Percentiles rank a stretch among this genome's conserved stretches.
Conservation (phyloP, 2,888 invertebrate species). For the Drosophila neonasuta region DNA sequence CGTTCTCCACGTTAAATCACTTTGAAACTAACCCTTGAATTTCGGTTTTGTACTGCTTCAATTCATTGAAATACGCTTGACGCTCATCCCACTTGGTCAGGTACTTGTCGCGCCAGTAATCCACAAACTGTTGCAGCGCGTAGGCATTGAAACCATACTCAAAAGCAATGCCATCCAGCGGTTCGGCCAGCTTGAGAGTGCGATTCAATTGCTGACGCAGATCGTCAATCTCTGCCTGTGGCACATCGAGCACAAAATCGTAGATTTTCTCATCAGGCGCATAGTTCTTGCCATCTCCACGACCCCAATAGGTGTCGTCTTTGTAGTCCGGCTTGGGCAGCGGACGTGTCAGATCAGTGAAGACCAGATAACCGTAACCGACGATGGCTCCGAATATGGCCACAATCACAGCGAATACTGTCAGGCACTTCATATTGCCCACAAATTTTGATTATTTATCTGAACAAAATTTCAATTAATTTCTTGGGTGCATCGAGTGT, state of each 20-base stretch:
- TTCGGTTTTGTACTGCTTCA: conserved; percentile 89
- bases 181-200: conserved; percentile 83
- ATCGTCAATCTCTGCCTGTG: conserved; percentile 83
- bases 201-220: conserved; percentile 85
- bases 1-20: background rate
- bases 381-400: conserved; percentile 58
- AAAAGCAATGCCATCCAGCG: conserved; percentile 87
- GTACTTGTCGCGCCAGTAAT: conserved; percentile 91
- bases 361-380: conserved; percentile 68
- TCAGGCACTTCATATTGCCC: conserved; percentile 64
- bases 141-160: conserved; percentile 91
- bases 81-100: conserved; percentile 86
- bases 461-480: conserved; percentile 37
- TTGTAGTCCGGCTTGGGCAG: conserved; percentile 76
- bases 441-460: conserved; percentile 27
- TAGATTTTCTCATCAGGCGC: conserved; percentile 74
- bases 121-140: conserved; percentile 86
- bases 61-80: conserved; percentile 87
- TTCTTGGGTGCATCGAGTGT: conserved; percentile 18
- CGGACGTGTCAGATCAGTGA: conserved; percentile 71
- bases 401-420: conserved; percentile 65
- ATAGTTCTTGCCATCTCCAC: conserved; percentile 71
- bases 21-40: conserved; percentile 84
- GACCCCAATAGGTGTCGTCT: conserved; percentile 81
- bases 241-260: conserved; percentile 67